Base-by-base conservation (phyloP, 2,113 vertebrate genomes). In the Centropus bengalensis region DNA sequence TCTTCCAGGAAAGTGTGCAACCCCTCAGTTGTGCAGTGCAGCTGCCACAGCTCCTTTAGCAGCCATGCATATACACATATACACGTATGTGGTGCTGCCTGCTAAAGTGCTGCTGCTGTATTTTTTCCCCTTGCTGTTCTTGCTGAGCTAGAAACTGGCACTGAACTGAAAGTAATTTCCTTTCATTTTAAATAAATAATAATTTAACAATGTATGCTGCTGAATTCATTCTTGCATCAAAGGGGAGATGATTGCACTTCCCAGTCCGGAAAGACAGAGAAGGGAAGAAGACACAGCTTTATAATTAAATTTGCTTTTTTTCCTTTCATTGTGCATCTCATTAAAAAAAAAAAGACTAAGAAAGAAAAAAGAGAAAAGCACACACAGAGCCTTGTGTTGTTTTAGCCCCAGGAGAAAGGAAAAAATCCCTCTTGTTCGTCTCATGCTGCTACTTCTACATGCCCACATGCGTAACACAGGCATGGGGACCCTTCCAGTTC, bases 171-270 rank as follows among this genome's bases (percentile, higher is more conserved):
- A 95, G 79, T 54, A 76, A 93, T 95, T 91, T 86, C 79, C 71
- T 95, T 89, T 91, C 79, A 75, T 84, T 96, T 88, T 60, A 88
- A 94, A 89, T 67, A 89, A 95, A 94, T 73, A 71, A 86, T 87
- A 70, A 45, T 89, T 91, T 62, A 18, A 54, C 85, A 93, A 51
- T 59, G 47, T 24, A 14, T 42, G 86, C 68, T 86, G 66, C 62
- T 83, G 79, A 89, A 62, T 80, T 74, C 71, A 68, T 71, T 71
- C 58, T 70, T 78, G 59, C 38, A 40, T 86, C 84, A 58, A 73
- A 79, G 30, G 44, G 45, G 63, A 68, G 56, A 83, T 73, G 45
- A 68, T 68, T 70, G 63, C 17, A 81, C 60, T 94, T 86, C 91
- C 71, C 28, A 56, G 73, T 15, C 79, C 10, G 7, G 85, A 93